Conservation (phyloP, 2,113 vertebrate species). For the Otocyon megalotis region DNA sequence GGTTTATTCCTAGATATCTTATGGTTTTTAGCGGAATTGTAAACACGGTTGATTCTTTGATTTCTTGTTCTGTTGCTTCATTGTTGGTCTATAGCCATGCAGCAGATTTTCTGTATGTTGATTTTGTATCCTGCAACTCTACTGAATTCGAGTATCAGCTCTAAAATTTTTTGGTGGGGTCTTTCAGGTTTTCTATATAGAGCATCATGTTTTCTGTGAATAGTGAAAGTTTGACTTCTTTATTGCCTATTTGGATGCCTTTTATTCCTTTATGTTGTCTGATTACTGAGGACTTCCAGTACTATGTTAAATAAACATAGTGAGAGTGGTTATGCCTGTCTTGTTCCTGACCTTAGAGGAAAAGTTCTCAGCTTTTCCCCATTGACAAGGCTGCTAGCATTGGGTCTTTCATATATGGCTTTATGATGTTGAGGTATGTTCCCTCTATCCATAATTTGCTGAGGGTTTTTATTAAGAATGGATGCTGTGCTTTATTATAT, state of each 20-base stretch:
- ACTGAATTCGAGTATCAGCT: background rate
- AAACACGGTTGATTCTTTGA: background rate
- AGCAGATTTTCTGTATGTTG: background rate
- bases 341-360: background rate
- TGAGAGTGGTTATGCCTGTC: background rate
- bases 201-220: background rate
- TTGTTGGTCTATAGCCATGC: background rate
- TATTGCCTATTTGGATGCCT: background rate
- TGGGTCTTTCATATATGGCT: background rate
- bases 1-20: background rate
- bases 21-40: background rate
- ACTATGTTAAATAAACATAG: background rate
- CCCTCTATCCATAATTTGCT: background rate
- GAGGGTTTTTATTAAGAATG: background rate
- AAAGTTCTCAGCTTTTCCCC: background rate
- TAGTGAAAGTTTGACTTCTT: background rate
- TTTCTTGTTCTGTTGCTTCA: background rate
- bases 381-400: background rate
- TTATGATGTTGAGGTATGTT: background rate
- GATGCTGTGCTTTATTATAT: background rate
- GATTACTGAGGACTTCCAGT: background rate
- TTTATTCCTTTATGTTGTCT: background rate
- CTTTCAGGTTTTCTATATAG: background rate
- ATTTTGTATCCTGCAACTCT: background rate
- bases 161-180: background rate